Base-by-base conservation (phyloP, 2,113 vertebrate species). In the Orthonyx spaldingii region DNA sequence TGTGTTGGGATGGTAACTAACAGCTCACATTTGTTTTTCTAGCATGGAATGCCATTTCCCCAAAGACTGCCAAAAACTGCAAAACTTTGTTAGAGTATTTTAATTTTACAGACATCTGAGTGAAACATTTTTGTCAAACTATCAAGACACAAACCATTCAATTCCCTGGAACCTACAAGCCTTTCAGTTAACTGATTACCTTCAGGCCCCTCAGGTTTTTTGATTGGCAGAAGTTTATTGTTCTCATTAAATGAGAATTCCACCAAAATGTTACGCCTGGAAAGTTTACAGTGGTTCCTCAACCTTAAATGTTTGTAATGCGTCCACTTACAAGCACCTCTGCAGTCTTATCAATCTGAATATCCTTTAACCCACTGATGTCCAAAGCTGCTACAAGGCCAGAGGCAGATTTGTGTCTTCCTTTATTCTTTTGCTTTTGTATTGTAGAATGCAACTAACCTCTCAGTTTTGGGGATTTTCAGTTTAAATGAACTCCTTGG, bases 91-190 rank as follows among this genome's bases (percentile, higher is more conserved):
- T 83, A 83, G 1, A 83, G 74, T 59, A 80, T 96, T 97, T 94
- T 83, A 90, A 88, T 93, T 96, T 93, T 94, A 90, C 63, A 77
- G 87, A 61, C 82, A 83, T 83, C n/a, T 27, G 66, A 91, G 74
- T 23, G 70, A 95, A 95, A 72, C 49, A 69, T 91, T 95, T 91
- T 93, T 96, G 96, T 97, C 87, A 94, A 85, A 76, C 66, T 53
- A 89, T 95, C 87, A 83, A 90, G 93, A 85, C 69, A 76, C 63
- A 95, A 94, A 79, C 26, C 59, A 93, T 83, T 96, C 80, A 50
- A 88, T 88, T 93, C 82, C 72, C 70, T 87, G 87, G 78, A 89
- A 89, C 74, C 14, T 39, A 42, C 23, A 77, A 71, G 68, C 16
- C 35, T 83, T 80, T 77, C 71, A 80, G 92, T 93, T 95, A 95